Evolutionary conservation across 2,113 vertebrate species (phyloP), one percentile per base, ranked within the genome.

Genomic region (Ciconia boyciana): DNA sequence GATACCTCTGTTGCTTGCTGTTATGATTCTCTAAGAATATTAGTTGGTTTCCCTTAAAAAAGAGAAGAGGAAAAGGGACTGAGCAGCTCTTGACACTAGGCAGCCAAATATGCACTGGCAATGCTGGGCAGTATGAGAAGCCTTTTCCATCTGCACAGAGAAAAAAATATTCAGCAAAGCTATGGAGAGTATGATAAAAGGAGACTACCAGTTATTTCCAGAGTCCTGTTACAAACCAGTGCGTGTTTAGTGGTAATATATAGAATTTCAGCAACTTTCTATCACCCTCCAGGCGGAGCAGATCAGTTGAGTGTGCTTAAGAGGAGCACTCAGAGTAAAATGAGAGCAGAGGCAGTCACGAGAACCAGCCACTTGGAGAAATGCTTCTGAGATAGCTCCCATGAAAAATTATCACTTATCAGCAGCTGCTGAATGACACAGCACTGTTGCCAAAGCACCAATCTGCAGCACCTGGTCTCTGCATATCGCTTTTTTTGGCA

Each of bases 321-420:
- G 86, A 84, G 94, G 34, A 89, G 76, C 88, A 44, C 92, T 95
- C 43, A 1, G 71, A 65, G 48, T 16, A 24, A 57, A 52, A 48
- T 4, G 72, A 83, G 61, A 93, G 88, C 86, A 89, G 90, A 94
- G 85, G 87, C 87, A 21, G 57, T 4, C 58, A 69, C 0, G 25
- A 88, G 93, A 81, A 36, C 52, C 85, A 90, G 92, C 61, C 87
- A 54, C 90, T 95, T 55, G 79, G 44, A 85, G 75, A 85, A 77
- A 54, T 1, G 93, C 36, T 90, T 83, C 4, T 25, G 85, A 80
- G 71, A 87, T 2, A 65, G 88, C 39, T 94, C 58, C 66, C 39
- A 6, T 71, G 83, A 44, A 71, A 93, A 90, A 70, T 29, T 1
- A 19, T 77, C 70, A 16, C 32, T 74, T 13, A 1, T 3, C 82